Evolutionary conservation across 2,797 vertebrate genomes (phyloP).

Genomic region (Sarcophilus harrisii): DNA sequence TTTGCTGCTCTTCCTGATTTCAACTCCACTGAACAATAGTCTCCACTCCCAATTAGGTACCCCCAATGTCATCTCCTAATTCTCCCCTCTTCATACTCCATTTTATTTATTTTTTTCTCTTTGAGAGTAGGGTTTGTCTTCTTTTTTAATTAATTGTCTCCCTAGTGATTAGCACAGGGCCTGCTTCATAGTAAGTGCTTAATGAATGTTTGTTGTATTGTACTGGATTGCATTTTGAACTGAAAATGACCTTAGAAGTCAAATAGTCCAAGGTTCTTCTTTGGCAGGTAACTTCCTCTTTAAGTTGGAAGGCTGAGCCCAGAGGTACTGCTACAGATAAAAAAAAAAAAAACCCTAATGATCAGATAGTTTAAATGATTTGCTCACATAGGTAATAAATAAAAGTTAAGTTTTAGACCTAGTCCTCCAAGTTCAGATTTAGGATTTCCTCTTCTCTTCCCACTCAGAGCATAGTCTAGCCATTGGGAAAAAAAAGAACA

Average conservation of each 20-base stretch:
- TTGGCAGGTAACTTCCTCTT: neutral
- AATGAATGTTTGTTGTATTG: neutral
- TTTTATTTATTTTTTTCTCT: neutral
- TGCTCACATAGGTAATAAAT: neutral
- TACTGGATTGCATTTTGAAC: neutral
- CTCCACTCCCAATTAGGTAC: too few relatives aligned
- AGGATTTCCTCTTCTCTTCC: too few relatives aligned
- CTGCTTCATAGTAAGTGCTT: neutral
- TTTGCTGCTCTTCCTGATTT: neutral
- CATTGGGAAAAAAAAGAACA: neutral
- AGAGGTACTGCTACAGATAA: neutral
- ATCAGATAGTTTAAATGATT: neutral
- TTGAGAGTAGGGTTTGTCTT: neutral
- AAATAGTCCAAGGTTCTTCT: neutral
- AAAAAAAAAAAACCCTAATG: neutral
- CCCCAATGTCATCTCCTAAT: too few relatives aligned
- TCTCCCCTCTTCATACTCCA: too few relatives aligned
- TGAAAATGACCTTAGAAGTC: neutral
- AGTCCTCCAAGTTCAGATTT: neutral
- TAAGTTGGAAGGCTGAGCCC: neutral
- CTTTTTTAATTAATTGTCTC: neutral
- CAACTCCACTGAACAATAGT: neutral
- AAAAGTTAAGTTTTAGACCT: neutral
- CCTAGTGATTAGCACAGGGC: neutral
- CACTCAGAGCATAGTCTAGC: neutral